Conservation (phyloP, 1,140 invertebrate genomes). For the Drosophila cardini region DNA sequence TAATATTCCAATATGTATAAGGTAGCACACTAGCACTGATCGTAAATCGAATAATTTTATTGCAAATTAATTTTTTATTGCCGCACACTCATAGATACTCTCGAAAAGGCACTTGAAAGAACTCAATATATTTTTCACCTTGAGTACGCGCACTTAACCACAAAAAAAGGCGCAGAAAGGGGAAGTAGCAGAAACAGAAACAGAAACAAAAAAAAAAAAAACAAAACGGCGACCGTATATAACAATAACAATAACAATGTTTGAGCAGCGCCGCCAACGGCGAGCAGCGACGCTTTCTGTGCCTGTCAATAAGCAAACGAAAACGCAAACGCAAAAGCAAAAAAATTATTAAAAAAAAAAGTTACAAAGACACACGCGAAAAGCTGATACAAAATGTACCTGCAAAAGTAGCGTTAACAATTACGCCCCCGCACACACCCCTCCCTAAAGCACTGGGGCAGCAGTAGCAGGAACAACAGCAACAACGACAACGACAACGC, state of each 20-base stretch:
- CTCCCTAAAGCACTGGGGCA: slow-evolving; percentile 17
- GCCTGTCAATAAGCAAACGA: slow-evolving; percentile 57
- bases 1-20: slow-evolving; percentile 5
- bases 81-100: slow-evolving; percentile 55
- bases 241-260: slow-evolving; percentile 70
- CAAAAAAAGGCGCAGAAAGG: slow-evolving; percentile 52
- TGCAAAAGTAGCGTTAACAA: slow-evolving; percentile 50
- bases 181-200: slow-evolving; percentile 54
- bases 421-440: slow-evolving; percentile 43
- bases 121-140: slow-evolving; percentile 78
- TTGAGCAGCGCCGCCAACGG: slow-evolving; percentile 22
- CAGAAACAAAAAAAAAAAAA: neutral
- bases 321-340: slow-evolving; percentile 13
- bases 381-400: slow-evolving; percentile 31
- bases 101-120: slow-evolving; percentile 69
- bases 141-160: slow-evolving; percentile 76
- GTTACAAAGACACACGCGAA: slow-evolving; percentile 69
- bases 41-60: slow-evolving; percentile 61
- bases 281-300: slow-evolving; percentile 27
- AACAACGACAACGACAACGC: slow-evolving; percentile 28
- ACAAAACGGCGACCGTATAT: slow-evolving; percentile 51
- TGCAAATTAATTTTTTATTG: slow-evolving; percentile 66
- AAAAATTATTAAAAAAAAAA: slow-evolving; percentile 55
- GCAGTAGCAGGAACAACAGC: slow-evolving; percentile 3
- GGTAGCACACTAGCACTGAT: slow-evolving; percentile 27